Conservation (phyloP, 1,140 invertebrate genomes). For the Lepidurus couesii region DNA sequence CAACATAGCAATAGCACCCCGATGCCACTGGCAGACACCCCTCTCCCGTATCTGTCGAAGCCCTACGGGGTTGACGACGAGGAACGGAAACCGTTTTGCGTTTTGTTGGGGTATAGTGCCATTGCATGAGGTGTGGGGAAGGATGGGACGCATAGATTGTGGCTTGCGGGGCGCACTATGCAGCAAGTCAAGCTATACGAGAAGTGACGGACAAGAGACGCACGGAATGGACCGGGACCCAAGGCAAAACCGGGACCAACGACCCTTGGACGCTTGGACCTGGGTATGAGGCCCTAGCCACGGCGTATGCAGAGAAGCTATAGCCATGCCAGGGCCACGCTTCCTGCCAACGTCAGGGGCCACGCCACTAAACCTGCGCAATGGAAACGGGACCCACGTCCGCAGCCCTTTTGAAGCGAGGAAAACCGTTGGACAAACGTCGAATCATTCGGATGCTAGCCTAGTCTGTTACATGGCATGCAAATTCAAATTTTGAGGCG, state of each 20-base stretch:
- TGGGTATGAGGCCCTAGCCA: background rate
- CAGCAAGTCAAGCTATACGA: background rate
- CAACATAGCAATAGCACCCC: too few relatives aligned
- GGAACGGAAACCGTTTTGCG: too few relatives aligned
- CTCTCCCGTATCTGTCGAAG: too few relatives aligned
- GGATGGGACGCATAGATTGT: background rate
- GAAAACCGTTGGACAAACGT: slow-evolving; percentile 18
- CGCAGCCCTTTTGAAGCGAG: background rate
- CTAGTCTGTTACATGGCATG: background rate
- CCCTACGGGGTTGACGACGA: too few relatives aligned
- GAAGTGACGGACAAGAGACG: background rate
- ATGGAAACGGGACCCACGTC: background rate
- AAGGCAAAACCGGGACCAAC: slow-evolving; percentile 5
- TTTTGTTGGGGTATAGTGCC: too few relatives aligned
- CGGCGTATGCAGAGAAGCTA: background rate
- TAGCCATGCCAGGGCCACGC: background rate
- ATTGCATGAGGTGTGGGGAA: background rate
- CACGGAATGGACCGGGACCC: background rate
- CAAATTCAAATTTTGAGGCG: slow-evolving; percentile 4
- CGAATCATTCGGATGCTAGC: background rate
- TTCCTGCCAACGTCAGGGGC: background rate
- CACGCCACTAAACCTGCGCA: background rate
- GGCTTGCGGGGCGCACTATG: background rate
- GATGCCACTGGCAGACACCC: too few relatives aligned
- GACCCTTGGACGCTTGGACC: slow-evolving; percentile 2